phyloP scores from a whole-genome alignment of 2,113 vertebrate genomes.

The Megaceryle maxima region DNA sequence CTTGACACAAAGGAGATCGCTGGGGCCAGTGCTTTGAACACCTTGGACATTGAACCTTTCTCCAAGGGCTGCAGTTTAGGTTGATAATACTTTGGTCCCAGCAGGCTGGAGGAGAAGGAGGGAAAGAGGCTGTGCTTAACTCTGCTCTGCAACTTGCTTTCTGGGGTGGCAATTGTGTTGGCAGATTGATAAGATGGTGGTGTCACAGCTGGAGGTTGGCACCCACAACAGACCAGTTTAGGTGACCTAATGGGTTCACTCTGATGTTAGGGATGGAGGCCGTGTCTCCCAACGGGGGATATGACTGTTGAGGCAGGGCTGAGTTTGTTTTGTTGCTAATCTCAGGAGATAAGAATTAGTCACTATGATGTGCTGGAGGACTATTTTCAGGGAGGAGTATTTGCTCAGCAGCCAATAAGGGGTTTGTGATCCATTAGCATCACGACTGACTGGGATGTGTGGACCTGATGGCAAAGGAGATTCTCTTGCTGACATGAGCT shows the following conservation, averaged over 20 bases:
- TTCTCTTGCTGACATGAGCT: neutral
- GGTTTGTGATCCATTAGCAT: neutral
- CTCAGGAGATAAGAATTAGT: neutral
- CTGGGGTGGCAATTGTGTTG: neutral
- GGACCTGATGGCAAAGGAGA: neutral
- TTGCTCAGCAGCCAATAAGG: neutral
- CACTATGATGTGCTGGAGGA: neutral
- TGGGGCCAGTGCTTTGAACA: neutral
- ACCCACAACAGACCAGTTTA: neutral
- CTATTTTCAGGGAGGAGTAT: neutral
- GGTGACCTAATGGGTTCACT: neutral
- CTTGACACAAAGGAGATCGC: neutral
- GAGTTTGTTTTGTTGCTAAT: slow-evolving; percentile 13
- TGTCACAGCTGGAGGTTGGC: neutral
- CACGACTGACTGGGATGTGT: neutral
- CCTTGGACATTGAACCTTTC: neutral
- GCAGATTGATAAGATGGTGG: neutral
- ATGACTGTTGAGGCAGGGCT: neutral
- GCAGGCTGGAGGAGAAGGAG: neutral
- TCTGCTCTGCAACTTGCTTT: neutral
- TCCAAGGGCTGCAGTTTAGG: neutral
- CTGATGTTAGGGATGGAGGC: neutral
- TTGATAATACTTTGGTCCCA: neutral
- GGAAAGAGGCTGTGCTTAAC: neutral
- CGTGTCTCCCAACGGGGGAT: neutral